Base-by-base conservation (phyloP, 2,113 vertebrate genomes). In the Brachionichthys hirsutus region DNA sequence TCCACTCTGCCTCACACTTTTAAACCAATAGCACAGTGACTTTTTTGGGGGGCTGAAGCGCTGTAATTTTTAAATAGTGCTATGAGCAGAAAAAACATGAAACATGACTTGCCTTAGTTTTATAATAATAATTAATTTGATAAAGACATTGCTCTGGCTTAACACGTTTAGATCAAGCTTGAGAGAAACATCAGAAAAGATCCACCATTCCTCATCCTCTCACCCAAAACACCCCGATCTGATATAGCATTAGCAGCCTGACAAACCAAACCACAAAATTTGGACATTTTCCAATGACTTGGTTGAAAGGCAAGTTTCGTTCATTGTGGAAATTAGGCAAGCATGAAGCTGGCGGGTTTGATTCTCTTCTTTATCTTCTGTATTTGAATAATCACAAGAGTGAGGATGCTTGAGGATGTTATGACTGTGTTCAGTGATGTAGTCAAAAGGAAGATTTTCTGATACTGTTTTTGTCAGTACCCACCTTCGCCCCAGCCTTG, bases 281-380 rank as follows among this genome's bases (percentile, higher is more conserved):
- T 47, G 51, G 78, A 72, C 46, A 40, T 65, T 78, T 75, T 72
- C 73, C 67, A 66, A 17, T 50, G 66, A 53, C 50, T 49, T 77
- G 65, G 69, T 13, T 20, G 45, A 73, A 78, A 82, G 77, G 76
- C 48, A 77, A 74, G 46, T 78, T 82, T 77, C 53, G 56, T 84
- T 89, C 80, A 86, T 86, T 67, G 58, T 78, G 78, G 65, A 84
- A 80, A 87, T 87, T 77, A 80, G 53, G 78, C 67, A 66, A 72
- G 65, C 54, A 16, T 54, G 24, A 81, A 45, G 77, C 77, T 70
- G 62, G 55, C 75, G 80, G 83, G 65, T 52, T 54, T 80, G 77
- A 70, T 70, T 69, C 2, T 30, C 61, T 50, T 6, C 35, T 41
- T 53, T 65, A 53, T 63, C 16, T 55, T 64, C 54, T 49, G 45